Percentiles rank a stretch among this genome's conserved stretches.
Conservation (phyloP, 2,797 vertebrate species). For the Lateolabrax maculatus region DNA sequence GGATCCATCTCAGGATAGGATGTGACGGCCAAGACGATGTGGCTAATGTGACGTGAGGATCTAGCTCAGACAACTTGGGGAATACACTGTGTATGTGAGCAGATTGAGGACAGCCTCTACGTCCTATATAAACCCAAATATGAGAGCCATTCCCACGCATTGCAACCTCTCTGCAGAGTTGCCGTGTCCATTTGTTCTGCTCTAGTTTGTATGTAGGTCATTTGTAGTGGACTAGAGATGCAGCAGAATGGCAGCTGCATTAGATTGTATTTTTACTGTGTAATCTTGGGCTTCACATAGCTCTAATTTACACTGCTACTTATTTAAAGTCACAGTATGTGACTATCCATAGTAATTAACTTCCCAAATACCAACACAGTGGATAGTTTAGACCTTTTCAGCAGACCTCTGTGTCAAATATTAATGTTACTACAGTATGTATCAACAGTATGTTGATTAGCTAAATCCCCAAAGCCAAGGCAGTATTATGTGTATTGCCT, state of each 20-base stretch:
- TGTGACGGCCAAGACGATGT: conserved; percentile 79
- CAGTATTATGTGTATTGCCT: not conserved
- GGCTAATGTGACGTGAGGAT: conserved; percentile 83
- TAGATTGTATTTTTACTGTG: conserved; percentile 14
- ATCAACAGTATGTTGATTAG: not conserved
- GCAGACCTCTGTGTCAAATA: not conserved
- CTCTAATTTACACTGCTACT: conserved; percentile 9
- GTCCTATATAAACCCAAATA: conserved; percentile 80
- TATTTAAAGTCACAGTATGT: not conserved
- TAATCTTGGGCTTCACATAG: conserved; percentile 9
- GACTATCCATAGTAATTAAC: conserved; percentile 2
- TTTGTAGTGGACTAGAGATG: conserved; percentile 65
- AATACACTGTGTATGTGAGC: conserved; percentile 80
- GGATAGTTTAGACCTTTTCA: not conserved
- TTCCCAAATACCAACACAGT: not conserved
- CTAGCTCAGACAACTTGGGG: conserved; percentile 81
- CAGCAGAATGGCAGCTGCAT: conserved; percentile 52
- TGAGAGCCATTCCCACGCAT: conserved; percentile 84
- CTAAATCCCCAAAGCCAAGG: not conserved
- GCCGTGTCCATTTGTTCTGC: conserved; percentile 79
- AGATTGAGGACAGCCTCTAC: conserved; percentile 83
- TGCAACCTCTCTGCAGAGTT: conserved; percentile 66
- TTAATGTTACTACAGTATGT: not conserved
- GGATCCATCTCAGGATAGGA: conserved; percentile 82
- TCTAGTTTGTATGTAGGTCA: conserved; percentile 82